Evolutionary conservation across 2,888 invertebrate genomes (phyloP).

Genomic region (Drosophila mercatorum): DNA sequence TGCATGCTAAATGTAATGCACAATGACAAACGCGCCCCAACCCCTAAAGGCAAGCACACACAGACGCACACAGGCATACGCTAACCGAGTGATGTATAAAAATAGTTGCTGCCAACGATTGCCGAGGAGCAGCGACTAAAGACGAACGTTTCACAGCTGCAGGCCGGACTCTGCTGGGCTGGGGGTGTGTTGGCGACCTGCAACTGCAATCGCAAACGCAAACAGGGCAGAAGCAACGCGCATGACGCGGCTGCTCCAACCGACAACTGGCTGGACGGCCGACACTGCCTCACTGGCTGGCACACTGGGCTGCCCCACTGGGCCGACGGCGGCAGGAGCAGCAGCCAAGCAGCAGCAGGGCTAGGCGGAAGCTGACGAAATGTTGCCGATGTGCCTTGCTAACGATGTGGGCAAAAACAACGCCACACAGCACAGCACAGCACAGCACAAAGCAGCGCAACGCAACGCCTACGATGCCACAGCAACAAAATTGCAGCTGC

Average conservation of each 20-base stretch:
- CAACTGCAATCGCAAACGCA: slow-evolving; percentile 41
- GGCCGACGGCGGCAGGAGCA: slow-evolving; percentile 15
- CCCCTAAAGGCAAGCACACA: slow-evolving; percentile 18
- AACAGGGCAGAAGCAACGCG: slow-evolving; percentile 67
- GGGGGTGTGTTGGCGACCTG: slow-evolving; percentile 18
- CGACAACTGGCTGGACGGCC: slow-evolving; percentile 41
- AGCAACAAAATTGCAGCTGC: slow-evolving; percentile 61
- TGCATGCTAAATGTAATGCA: slow-evolving; percentile 76
- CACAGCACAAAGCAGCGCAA: slow-evolving; percentile 56
- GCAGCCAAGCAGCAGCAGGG: slow-evolving; percentile 5
- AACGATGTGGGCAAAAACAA: slow-evolving; percentile 80
- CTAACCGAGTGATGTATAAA: slow-evolving; percentile 56
- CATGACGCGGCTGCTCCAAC: slow-evolving; percentile 71
- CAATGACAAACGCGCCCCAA: slow-evolving; percentile 68
- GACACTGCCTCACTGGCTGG: slow-evolving; percentile 32
- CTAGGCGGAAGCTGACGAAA: slow-evolving; percentile 82
- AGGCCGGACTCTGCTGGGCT: neutral
- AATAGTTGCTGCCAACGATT: slow-evolving; percentile 69
- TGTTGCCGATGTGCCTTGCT: slow-evolving; percentile 81
- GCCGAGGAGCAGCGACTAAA: slow-evolving; percentile 65
- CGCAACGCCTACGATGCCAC: slow-evolving; percentile 69
- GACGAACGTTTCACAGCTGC: slow-evolving; percentile 44
- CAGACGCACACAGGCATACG: neutral
- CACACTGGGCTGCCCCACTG: slow-evolving; percentile 35
- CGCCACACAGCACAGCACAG: slow-evolving; percentile 70